Conservation (phyloP, 1,140 invertebrate species). For the Heliconius himera region DNA sequence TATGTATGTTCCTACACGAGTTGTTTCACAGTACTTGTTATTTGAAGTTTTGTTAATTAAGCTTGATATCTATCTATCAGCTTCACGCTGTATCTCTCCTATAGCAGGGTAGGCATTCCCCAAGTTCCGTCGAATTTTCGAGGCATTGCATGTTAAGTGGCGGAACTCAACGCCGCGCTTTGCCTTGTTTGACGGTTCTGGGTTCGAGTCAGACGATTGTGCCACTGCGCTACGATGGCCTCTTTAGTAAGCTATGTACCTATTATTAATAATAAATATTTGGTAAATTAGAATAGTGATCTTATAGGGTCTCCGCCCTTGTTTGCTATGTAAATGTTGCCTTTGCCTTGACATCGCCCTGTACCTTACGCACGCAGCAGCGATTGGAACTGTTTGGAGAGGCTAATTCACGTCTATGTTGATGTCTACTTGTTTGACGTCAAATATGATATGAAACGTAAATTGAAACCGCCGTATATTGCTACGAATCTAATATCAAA, state of each 20-base stretch:
- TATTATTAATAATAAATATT: slow-evolving; percentile 8
- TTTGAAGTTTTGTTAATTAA: slow-evolving; percentile 15
- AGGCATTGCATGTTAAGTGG: no score
- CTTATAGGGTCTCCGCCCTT: slow-evolving; percentile 32
- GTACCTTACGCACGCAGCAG: slow-evolving; percentile 39
- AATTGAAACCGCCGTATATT: slow-evolving; percentile 25
- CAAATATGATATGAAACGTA: slow-evolving; percentile 37
- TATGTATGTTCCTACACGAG: not conserved
- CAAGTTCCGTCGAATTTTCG: no score
- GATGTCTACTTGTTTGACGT: slow-evolving; percentile 47
- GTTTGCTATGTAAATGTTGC: slow-evolving; percentile 54
- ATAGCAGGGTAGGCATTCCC: no score
- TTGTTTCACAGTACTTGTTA: not conserved
- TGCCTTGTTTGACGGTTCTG: no score
- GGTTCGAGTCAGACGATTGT: no score
- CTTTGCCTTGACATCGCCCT: slow-evolving; percentile 41
- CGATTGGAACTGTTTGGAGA: slow-evolving; percentile 45
- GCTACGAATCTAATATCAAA: slow-evolving; percentile 28
- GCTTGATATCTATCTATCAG: not conserved
- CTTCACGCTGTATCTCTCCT: no score
- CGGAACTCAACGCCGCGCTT: no score
- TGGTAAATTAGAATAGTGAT: slow-evolving; percentile 30
- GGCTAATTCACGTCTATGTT: slow-evolving; percentile 53
- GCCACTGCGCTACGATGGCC: no score
- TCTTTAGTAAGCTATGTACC: not conserved